Percentiles rank a stretch among this genome's conserved stretches.
phyloP scores from a whole-genome alignment of 2,888 invertebrate genomes.

The Crocallis elinguaria region DNA sequence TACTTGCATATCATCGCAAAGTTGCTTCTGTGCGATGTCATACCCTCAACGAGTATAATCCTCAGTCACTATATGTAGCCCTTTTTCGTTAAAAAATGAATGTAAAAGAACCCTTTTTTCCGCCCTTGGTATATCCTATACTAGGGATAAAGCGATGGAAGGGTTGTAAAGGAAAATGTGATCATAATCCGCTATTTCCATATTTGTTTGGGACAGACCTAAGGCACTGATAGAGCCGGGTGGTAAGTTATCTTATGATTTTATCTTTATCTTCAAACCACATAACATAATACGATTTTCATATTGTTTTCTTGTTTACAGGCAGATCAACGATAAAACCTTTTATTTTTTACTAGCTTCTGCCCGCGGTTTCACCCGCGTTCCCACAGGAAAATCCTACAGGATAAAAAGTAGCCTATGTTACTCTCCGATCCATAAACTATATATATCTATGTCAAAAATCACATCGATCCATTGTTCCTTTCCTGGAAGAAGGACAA shows the following conservation, averaged over 20 bases:
- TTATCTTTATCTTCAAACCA: constrained; percentile 22
- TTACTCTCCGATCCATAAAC: too few relatives aligned
- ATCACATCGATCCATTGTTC: too few relatives aligned
- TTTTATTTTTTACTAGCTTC: too few relatives aligned
- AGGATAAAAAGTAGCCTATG: too few relatives aligned
- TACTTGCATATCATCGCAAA: constrained; percentile 58
- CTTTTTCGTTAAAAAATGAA: constrained; percentile 65
- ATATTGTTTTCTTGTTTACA: too few relatives aligned
- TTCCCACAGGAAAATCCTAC: too few relatives aligned
- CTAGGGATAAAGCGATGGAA: constrained; percentile 64
- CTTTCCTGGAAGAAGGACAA: too few relatives aligned
- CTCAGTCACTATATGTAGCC: constrained; percentile 54
- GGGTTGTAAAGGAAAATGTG: constrained; percentile 71
- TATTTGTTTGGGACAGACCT: constrained; percentile 66
- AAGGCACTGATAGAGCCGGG: constrained; percentile 44
- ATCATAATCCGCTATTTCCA: constrained; percentile 70
- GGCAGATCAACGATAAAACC: too few relatives aligned
- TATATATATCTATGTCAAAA: too few relatives aligned
- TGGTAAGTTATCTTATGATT: constrained; percentile 31
- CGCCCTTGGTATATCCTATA: constrained; percentile 51
- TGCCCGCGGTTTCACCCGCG: too few relatives aligned
- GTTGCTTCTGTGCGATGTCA: constrained; percentile 40
- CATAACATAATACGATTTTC: constrained; percentile 5
- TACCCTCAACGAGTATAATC: constrained; percentile 55
- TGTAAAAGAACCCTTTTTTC: constrained; percentile 56